phyloP scores from a whole-genome alignment of 2,888 invertebrate genomes.

The Caenorhabditis sp. region DNA sequence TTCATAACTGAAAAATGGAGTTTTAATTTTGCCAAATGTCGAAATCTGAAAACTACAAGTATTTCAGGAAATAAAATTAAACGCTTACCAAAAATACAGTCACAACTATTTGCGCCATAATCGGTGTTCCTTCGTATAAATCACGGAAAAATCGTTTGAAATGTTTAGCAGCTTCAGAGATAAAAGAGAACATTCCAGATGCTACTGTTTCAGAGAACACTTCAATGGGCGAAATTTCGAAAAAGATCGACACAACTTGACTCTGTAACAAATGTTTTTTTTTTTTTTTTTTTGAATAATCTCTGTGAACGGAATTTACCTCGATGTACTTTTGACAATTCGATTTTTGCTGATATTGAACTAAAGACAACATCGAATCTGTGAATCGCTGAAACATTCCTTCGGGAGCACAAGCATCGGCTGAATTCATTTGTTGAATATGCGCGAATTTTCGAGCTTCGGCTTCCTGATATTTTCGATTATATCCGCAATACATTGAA shows the following conservation, averaged over 20 bases:
- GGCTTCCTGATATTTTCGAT: conserved; percentile 34
- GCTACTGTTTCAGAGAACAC: conserved; percentile 33
- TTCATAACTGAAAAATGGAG: conserved; percentile 37
- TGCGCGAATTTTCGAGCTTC: conserved; percentile 24
- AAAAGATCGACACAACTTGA: conserved; percentile 36
- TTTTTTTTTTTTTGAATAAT: neutral
- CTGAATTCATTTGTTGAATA: conserved; percentile 9
- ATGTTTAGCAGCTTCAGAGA: conserved; percentile 26
- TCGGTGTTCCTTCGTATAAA: conserved; percentile 34
- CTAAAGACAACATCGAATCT: conserved; percentile 21
- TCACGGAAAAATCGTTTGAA: conserved; percentile 34
- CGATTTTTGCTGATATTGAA: conserved; percentile 30
- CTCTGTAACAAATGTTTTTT: conserved; percentile 8
- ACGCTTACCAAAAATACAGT: conserved; percentile 20
- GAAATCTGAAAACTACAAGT: conserved; percentile 9
- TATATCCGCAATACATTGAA: conserved; percentile 32
- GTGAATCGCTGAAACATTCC: conserved; percentile 22
- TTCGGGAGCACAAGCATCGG: conserved; percentile 32
- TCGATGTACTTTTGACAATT: conserved; percentile 37
- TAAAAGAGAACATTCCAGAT: conserved; percentile 28
- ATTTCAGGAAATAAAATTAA: neutral
- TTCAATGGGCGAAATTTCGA: conserved; percentile 38
- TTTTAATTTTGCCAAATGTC: conserved; percentile 28
- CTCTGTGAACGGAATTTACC: too few relatives aligned
- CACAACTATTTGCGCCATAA: conserved; percentile 39